These are phyloP conservation scores for Drosophila tripunctata DNA, from an alignment of 2,888 invertebrate species.

Conservation along the genomic window DNA sequence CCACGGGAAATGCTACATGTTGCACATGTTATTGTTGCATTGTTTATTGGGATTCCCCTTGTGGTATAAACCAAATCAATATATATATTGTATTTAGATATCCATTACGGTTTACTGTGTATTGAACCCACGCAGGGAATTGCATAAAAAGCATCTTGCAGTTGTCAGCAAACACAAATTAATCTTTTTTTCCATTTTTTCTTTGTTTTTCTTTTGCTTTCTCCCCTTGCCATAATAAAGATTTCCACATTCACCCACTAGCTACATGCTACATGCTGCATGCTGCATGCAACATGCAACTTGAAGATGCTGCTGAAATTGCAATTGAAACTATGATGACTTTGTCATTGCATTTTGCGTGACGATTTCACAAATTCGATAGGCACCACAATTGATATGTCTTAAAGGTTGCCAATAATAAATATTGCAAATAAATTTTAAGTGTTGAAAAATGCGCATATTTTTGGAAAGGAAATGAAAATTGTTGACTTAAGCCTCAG, in stretches of 20 bases:
- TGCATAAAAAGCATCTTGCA: slow-evolving; percentile 1
- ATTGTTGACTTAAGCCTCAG: slow-evolving; percentile 10
- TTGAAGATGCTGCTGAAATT: slow-evolving; percentile 21
- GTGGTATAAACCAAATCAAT: slow-evolving; percentile 8
- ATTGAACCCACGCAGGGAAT: slow-evolving; percentile 31
- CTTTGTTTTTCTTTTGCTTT: no score
- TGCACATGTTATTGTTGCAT: slow-evolving; percentile 32
- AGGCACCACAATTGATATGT: slow-evolving; percentile 56
- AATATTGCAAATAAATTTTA: slow-evolving; percentile 6
- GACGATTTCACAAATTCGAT: slow-evolving; percentile 45
- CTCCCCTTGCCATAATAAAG: slow-evolving; percentile 53
- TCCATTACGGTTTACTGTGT: no score
- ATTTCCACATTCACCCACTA: slow-evolving; percentile 54
- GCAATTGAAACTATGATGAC: slow-evolving; percentile 36
- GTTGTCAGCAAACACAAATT: slow-evolving; percentile 44
- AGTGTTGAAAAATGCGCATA: slow-evolving; percentile 7
- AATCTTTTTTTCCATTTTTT: slow-evolving; percentile 38
- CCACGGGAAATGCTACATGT: slow-evolving; percentile 42
- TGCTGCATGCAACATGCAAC: slow-evolving; percentile 36
- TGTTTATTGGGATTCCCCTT: slow-evolving; percentile 38
- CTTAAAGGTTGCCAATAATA: slow-evolving; percentile 20
- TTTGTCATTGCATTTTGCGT: slow-evolving; percentile 64
- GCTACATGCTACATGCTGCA: slow-evolving; percentile 20
- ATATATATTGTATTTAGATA: slow-evolving; percentile 6
- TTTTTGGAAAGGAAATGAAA: neutral